phyloP scores from a whole-genome alignment of 2,888 invertebrate genomes.

The Eupithecia centaureata region DNA sequence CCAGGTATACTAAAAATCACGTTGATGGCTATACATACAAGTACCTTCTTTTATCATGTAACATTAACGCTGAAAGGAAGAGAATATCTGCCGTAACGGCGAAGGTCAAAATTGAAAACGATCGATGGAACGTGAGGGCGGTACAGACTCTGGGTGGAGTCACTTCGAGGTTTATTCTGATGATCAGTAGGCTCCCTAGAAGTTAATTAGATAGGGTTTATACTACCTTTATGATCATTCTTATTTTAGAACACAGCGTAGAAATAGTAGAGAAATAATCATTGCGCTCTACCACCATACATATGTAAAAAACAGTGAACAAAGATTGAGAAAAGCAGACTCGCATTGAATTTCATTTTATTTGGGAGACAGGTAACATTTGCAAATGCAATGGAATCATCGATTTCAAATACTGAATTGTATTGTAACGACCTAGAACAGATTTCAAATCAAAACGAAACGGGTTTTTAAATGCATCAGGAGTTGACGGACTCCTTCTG shows the following conservation, averaged over 20 bases:
- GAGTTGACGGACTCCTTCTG: neutral
- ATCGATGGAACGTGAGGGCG: slow-evolving; percentile 13
- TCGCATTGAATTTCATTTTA: neutral
- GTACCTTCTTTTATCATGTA: neutral
- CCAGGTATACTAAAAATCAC: neutral
- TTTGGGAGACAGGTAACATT: neutral
- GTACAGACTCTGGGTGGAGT: neutral
- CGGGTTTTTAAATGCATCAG: neutral
- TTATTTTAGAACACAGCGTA: neutral
- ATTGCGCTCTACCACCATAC: neutral
- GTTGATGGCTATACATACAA: neutral
- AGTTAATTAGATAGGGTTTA: neutral
- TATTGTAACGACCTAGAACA: neutral
- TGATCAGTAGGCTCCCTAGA: neutral
- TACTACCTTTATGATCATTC: neutral
- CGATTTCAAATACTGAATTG: neutral
- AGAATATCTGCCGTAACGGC: slow-evolving; percentile 3
- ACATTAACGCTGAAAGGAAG: slow-evolving; percentile 11
- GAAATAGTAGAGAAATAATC: neutral
- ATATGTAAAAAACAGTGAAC: neutral
- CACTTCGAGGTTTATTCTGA: neutral
- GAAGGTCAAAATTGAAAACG: slow-evolving; percentile 14
- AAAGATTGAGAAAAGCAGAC: neutral
- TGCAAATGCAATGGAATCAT: neutral
- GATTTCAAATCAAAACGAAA: neutral